These are phyloP conservation scores for Aporrectodea caliginosa DNA, from an alignment of 1,140 invertebrate genomes.

Conservation along the genomic window DNA sequence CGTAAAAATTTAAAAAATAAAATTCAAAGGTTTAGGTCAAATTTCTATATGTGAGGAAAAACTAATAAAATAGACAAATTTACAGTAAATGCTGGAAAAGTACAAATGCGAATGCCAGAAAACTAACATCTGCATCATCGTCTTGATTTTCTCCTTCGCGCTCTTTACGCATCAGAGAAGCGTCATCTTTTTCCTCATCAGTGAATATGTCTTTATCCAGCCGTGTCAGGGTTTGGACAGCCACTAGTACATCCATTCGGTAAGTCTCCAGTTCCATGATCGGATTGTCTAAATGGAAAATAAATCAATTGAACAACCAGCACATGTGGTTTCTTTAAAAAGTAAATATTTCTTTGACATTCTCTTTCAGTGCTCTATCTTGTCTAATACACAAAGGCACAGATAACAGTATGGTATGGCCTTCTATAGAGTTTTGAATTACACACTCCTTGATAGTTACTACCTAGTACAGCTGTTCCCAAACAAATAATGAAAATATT, in stretches of 20 bases:
- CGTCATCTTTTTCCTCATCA: not conserved
- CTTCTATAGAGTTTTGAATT: not conserved
- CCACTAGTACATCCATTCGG: not conserved
- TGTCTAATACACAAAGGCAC: not conserved
- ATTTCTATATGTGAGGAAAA: too few relatives aligned
- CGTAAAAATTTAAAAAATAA: too few relatives aligned
- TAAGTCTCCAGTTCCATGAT: not conserved
- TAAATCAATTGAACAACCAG: not conserved
- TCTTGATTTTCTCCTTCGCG: too few relatives aligned
- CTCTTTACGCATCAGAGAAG: not conserved
- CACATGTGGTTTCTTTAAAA: too few relatives aligned
- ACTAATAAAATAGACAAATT: too few relatives aligned
- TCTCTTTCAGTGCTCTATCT: too few relatives aligned
- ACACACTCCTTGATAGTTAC: not conserved
- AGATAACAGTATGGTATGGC: not conserved
- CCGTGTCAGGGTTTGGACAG: not conserved
- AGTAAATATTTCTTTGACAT: too few relatives aligned
- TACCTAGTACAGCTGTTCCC: not conserved
- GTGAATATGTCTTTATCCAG: not conserved
- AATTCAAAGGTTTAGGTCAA: too few relatives aligned
- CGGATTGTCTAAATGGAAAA: not conserved
- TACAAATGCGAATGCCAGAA: too few relatives aligned
- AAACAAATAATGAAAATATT: too few relatives aligned
- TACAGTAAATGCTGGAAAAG: too few relatives aligned
- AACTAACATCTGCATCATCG: too few relatives aligned